Conservation (phyloP, 2,113 vertebrate genomes). For the Ptilorrhoa leucosticta region DNA sequence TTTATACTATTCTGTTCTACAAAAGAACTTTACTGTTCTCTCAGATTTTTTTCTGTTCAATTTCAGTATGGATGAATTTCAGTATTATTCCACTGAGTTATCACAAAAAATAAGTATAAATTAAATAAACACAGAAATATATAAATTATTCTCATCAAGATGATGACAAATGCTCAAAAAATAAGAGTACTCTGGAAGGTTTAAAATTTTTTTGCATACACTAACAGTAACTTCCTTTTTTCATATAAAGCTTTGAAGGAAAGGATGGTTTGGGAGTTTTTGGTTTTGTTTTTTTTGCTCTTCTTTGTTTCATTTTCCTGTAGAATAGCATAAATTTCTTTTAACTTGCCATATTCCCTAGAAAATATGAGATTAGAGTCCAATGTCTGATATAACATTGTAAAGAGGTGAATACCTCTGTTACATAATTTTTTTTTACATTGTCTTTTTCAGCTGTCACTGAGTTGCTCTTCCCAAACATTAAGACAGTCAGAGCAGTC, state of each 20-base stretch:
- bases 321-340: too few relatives aligned
- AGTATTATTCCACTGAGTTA: background rate
- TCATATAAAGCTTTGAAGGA: background rate
- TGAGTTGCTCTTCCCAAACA: background rate
- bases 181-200: background rate
- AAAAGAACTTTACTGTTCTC: background rate
- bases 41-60: background rate
- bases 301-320: background rate
- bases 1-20: background rate
- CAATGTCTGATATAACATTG: background rate
- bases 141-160: background rate
- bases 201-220: background rate
- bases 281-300: background rate
- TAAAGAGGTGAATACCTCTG: background rate
- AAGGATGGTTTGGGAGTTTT: accelerated
- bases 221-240: background rate
- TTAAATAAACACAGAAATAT: background rate
- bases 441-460: background rate
- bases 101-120: background rate
- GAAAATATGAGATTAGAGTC: background rate
- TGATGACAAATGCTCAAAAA: background rate
- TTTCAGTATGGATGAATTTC: background rate
- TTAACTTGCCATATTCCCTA: background rate
- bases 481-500: background rate
- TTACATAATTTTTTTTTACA: background rate